Evolutionary conservation across 92 coral and sea anemone species (phyloP), one percentile per base, ranked within the genome.

Genomic region (Zoanthus solanderi): DNA sequence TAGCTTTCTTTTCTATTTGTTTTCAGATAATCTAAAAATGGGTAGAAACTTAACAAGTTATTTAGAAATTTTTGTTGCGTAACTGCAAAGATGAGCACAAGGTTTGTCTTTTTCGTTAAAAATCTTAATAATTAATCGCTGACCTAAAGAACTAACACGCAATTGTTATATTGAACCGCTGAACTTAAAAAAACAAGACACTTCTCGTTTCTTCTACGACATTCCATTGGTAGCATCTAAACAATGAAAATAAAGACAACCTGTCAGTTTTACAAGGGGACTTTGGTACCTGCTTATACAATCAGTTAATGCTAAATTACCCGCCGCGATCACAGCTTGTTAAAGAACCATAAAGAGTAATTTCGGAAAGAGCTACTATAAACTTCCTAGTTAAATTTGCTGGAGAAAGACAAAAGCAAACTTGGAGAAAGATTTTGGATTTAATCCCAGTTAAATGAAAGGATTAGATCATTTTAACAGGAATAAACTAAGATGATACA

Each of bases 401-500:
- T 16, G 46, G 46, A 23, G 32, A 67, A 15, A 66, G 2, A 46
- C 15, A n/a, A 63, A 28, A 0, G 71, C 71, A 48, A 44, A 50
- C 56, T 50, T 50, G 56, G 56, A 81, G 46, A 67, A 81, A 65
- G 75, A 7, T 23, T 28, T 81, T 66, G 8, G 13, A 18, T 2
- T 23, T 81, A 14, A 34, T 67, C 45, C 44, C 15, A 17, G 66
- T 8, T 12, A 50, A 46, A 10, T 81, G 48, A 58, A 66, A 44
- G 74, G 16, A 79, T 81, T 66, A 81, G 85, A 81, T 81, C 85
- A 81, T 81, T 81, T 75, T 67, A 66, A 28, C 57, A 9, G 45
- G 14, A 45, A 81, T 80, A 63, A 80, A 73, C 46, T 80, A 80
- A 80, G 84, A 37, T 12, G 15, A 12, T 45, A 66, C 54, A 44